phyloP scores from a whole-genome alignment of 2,797 vertebrate species.

The Cichlasoma orientale region DNA sequence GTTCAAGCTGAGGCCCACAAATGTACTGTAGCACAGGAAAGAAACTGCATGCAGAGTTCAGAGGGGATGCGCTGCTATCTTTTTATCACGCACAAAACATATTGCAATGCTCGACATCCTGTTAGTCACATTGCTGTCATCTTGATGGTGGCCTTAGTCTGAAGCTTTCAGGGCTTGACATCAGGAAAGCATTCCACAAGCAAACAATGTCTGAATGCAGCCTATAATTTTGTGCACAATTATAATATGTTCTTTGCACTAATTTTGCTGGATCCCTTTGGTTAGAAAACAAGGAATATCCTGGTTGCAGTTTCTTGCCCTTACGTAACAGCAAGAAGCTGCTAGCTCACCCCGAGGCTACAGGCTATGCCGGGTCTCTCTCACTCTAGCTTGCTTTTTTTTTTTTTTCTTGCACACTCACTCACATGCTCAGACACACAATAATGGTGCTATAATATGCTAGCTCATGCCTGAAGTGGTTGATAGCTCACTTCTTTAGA shows the following conservation, averaged over 20 bases:
- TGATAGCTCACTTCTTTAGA: constrained; percentile 75
- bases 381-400: constrained; percentile 8
- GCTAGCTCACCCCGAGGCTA: constrained; percentile 57
- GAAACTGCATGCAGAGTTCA: not conserved
- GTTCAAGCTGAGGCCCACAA: constrained; percentile 5
- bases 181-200: not conserved
- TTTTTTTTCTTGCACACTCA: constrained; percentile 11
- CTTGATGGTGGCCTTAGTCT: not conserved
- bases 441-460: constrained; percentile 69
- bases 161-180: not conserved
- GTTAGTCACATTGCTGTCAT: constrained; percentile 32
- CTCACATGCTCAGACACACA: constrained; percentile 36
- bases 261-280: constrained; percentile 2
- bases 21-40: constrained; percentile 8
- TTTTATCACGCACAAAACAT: constrained; percentile 27
- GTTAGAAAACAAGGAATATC: constrained; percentile 28
- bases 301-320: constrained; percentile 33
- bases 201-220: constrained; percentile 14
- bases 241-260: not conserved
- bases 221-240: constrained; percentile 3
- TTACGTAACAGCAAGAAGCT: constrained; percentile 61
- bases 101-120: constrained; percentile 43
- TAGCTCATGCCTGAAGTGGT: constrained; percentile 76
- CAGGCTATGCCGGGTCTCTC: constrained; percentile 42
- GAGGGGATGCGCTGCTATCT: constrained; percentile 1